Evolutionary conservation across 2,888 invertebrate genomes (phyloP), one percentile per base, ranked within the genome.

Genomic region (Calephelis perditalis): DNA sequence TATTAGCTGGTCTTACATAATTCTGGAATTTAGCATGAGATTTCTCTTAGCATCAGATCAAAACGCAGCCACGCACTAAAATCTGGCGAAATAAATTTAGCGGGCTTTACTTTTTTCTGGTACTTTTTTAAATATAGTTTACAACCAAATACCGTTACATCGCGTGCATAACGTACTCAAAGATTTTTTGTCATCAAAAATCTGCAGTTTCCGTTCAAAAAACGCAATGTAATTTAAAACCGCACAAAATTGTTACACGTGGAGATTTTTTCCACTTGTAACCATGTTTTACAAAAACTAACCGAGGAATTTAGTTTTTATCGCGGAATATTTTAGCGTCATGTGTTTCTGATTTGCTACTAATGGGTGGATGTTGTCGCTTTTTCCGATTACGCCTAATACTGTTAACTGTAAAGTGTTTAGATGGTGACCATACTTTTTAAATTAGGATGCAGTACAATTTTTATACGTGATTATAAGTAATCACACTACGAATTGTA

Each of bases 331-430:
- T 72, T 76, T 72, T 67, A 65, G 69, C 73, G 78, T 78, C 86
- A 88, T 81, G 82, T 86, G 86, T 82, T 84, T 72, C 67, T 86
- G 86, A 87, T 88, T 87, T 87, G 87, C 66, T 72, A 75, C 78
- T 84, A 87, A 86, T 85, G 84, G 80, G 72, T 55, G 45, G 67
- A 72, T 68, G 73, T 56, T 77, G 82, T 80, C 81, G 78, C 72
- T 81, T 82, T 87, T 86, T 85, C 85, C 82, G 72, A 75, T 59
- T 68, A 70, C 68, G 73, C 59, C 57, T 61, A 66, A 59, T 58
- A 60, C 60, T 56, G 63, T 62, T 58, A 54, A 57, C 26, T 40
- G 37, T 60, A 60, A 45, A 56, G 56, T 52, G 52, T 35, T 10
- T 52, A 35, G 4, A 35, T 52, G 35, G 61, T 59, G 61, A 63